A percentile compares a stretch with the other conserved stretches of the same genome.
Conservation (phyloP, 92 coral and sea anemone species). For the Epizoanthus rinbou region DNA sequence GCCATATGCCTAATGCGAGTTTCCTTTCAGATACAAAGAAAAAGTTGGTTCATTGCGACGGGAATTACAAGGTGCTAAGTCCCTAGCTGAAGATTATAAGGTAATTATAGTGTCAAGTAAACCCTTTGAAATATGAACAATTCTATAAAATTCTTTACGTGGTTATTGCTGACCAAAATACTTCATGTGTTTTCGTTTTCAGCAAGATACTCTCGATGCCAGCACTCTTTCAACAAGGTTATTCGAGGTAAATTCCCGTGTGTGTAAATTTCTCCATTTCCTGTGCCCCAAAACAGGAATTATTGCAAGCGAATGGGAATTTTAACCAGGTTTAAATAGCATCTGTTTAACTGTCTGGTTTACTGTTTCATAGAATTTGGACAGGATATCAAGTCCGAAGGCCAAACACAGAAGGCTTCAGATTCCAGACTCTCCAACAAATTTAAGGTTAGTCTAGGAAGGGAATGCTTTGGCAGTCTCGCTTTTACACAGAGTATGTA, state of each 20-base stretch:
- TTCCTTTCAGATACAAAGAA: constrained; percentile 77
- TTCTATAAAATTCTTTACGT: too few relatives aligned
- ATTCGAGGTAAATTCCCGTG: constrained; percentile 66
- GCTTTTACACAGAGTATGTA: too few relatives aligned
- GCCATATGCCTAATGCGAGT: neutral
- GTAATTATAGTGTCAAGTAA: constrained; percentile 44
- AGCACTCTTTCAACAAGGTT: constrained; percentile 84
- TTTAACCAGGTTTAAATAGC: neutral
- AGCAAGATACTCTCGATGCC: constrained; percentile 97
- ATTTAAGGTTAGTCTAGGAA: constrained; percentile 54
- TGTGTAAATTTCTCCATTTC: neutral
- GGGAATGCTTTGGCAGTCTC: too few relatives aligned
- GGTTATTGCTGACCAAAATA: too few relatives aligned
- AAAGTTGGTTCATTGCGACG: constrained; percentile 90
- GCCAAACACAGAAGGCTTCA: constrained; percentile 83
- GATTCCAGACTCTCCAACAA: constrained; percentile 77
- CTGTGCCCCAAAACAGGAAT: too few relatives aligned
- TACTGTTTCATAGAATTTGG: constrained; percentile 70
- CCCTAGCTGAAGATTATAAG: constrained; percentile 89
- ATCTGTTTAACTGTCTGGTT: neutral
- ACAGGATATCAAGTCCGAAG: constrained; percentile 91
- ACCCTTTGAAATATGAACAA: too few relatives aligned
- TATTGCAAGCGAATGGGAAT: too few relatives aligned
- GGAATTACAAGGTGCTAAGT: constrained; percentile 89
- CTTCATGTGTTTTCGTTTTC: constrained; percentile 6